Base-by-base conservation (phyloP, 2,113 vertebrate species). In the Caretta caretta region DNA sequence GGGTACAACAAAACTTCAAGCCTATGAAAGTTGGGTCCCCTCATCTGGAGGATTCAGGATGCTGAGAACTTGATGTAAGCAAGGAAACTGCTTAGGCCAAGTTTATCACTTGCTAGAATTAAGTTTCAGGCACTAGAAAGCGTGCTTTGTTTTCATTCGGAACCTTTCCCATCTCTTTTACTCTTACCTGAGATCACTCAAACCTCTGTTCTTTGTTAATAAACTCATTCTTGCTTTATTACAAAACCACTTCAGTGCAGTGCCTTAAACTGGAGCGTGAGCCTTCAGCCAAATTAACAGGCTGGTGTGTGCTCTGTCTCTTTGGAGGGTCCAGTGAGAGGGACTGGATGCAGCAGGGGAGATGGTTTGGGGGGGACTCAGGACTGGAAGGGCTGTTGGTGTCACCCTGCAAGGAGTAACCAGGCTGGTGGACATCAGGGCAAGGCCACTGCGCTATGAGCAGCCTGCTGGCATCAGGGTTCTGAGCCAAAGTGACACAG, bases 341-440 rank as follows among this genome's bases (percentile, higher is more conserved):
- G 31, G 16, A 35, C 31, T n/a, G 62, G 31, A 17, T 7, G 19
- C 16, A 35, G 62, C 62, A 17, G 4, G 31, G 16, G 31, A n/a
- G 16, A 35, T 1, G 4, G 16, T n/a, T 62, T 35, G 2, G 1
- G 31, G 31, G 27, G 14, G 31, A 35, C 3, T 65, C 31, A 31
- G 31, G 62, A n/a, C 16, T 19, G 31, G 62, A 65, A 65, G 62
- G 31, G 31, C 13, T 19, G 31, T 65, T 65, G 31, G 62, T 19
- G 62, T 35, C 31, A 19, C 31, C 16, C 62, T n/a, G 31, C 14
- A 65, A n/a, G 31, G 27, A n/a, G 31, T 65, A 65, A 65, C 12
- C 57, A 31, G 5, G 57, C 27, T 59, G 16, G 29, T 35, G 59
- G 31, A 65, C 2, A 13, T 7, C 31, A 65, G 62, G 62, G 14